Base-by-base conservation (phyloP, 30 jellyfish, hydroid and myxozoan genomes). In the Rhopilema esculentum region DNA sequence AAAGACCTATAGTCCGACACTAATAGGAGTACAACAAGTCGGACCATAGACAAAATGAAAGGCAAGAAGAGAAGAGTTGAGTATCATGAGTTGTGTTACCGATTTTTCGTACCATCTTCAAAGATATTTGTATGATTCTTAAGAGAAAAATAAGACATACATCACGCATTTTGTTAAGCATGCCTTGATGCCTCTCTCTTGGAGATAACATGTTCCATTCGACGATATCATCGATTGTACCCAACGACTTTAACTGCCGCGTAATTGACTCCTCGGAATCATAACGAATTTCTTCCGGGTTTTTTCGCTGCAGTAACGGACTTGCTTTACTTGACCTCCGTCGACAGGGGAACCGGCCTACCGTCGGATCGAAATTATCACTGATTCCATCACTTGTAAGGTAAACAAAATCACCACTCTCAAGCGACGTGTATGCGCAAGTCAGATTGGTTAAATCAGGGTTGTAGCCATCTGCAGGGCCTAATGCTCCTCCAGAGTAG, bases 381-480 rank as follows among this genome's bases (percentile, higher is more conserved):
- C 96, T 89, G 8, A 93, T 89, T 25, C 98, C 98, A 85, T 93
- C 98, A 72, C 98, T 93, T 20, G 95, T 66, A 1, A 93, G 84
- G 85, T 27, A 93, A 72, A 93, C 98, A 23, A 93, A 32, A 78
- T 89, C 97, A 33, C 89, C 94, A 8, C 83, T 64, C 77, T 88
- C 97, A 32, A 93, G 74, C 64, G 52, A 75, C 27, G 95, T 86
- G 64, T 72, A 93, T 8, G 98, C 88, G 70, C 97, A 93, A 16
- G 98, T 93, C 30, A 93, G 65, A 61, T 93, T 93, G 16, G 84
- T 76, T 25, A 93, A 72, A 78, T 93, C 98, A 4, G 98, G 98
- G 63, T 93, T 93, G 72, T 22, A 83, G 51, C 98, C 98, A 83
- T 93, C 98, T 2, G 96, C 98, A 0, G 97, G 98, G 23, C 98